Percentiles rank a stretch among this genome's conserved stretches.
Evolutionary conservation across 2,888 invertebrate species (phyloP).

Genomic region (Pollenia labialis): DNA sequence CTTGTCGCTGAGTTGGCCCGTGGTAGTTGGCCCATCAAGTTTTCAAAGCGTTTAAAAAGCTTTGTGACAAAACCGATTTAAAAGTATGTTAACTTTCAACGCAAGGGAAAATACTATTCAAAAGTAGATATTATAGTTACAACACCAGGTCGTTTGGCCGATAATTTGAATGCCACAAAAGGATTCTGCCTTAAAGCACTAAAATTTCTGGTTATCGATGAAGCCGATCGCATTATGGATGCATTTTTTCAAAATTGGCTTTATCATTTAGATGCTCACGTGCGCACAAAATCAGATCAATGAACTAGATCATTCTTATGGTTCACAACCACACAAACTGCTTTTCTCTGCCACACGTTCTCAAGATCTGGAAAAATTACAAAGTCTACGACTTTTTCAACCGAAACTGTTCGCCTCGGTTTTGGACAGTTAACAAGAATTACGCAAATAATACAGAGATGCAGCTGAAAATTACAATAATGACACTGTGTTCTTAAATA

Average conservation of each 20-base stretch:
- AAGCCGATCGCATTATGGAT: conserved; percentile 97
- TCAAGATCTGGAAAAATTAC: conserved; percentile 97
- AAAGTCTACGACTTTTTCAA: conserved; percentile 94
- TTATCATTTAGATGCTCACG: conserved; percentile 90
- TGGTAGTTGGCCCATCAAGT: too few relatives aligned
- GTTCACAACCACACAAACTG: conserved; percentile 91
- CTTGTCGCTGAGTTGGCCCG: conserved; percentile 96
- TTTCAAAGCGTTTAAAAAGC: conserved; percentile 91
- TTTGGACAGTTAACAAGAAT: conserved; percentile 79
- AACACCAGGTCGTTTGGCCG: too few relatives aligned
- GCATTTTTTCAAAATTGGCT: conserved; percentile 96
- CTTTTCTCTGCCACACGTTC: conserved; percentile 99
- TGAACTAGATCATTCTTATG: conserved; percentile 83
- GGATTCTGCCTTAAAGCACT: conserved; percentile 90
- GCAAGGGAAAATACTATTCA: conserved; percentile 86
- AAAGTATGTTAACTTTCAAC: conserved; percentile 90
- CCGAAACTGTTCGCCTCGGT: conserved; percentile 95
- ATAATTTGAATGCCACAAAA: conserved; percentile 93
- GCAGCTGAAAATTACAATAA: conserved; percentile 5
- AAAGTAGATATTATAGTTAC: too few relatives aligned
- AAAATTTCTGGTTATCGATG: conserved; percentile 95
- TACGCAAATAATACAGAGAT: conserved; percentile 73
- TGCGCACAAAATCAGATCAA: conserved; percentile 85
- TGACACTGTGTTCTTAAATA: conserved; percentile 89
- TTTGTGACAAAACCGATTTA: conserved; percentile 88